A percentile compares a stretch with the other conserved stretches of the same genome.
phyloP scores from a whole-genome alignment of 2,888 invertebrate genomes.

The Heliothis peltigera region DNA sequence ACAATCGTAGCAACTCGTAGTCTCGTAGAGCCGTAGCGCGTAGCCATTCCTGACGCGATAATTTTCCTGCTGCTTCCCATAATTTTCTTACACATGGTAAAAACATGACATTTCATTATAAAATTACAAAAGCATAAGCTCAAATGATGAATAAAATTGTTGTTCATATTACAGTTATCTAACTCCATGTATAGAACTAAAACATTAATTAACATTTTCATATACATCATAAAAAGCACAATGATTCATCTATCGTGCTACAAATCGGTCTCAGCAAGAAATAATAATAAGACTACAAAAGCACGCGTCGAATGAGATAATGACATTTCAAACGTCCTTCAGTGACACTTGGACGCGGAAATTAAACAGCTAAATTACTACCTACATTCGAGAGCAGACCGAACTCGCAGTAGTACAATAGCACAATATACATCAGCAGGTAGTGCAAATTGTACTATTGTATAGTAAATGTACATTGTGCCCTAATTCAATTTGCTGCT shows the following conservation, averaged over 20 bases:
- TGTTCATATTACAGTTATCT: not conserved
- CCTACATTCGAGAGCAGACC: slow-evolving; percentile 72
- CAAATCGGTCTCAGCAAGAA: slow-evolving; percentile 46
- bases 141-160: too few relatives aligned
- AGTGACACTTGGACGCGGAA: slow-evolving; percentile 81
- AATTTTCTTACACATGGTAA: not conserved
- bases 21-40: slow-evolving; percentile 21
- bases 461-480: slow-evolving; percentile 20
- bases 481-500: slow-evolving; percentile 43
- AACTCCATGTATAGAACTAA: slow-evolving; percentile 10
- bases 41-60: slow-evolving; percentile 11
- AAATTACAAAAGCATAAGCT: not conserved
- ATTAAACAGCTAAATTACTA: slow-evolving; percentile 83
- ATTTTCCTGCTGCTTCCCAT: not conserved
- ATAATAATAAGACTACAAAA: slow-evolving; percentile 59
- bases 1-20: slow-evolving; percentile 35
- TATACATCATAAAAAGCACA: slow-evolving; percentile 29
- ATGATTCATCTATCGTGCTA: slow-evolving; percentile 54
- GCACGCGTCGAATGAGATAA: slow-evolving; percentile 65
- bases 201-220: slow-evolving; percentile 33
- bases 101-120: not conserved
- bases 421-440: slow-evolving; percentile 51
- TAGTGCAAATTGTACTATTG: slow-evolving; percentile 44
- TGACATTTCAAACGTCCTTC: slow-evolving; percentile 83
- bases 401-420: slow-evolving; percentile 62